Base-by-base conservation (phyloP, 1,140 invertebrate genomes). In the Micrasema longulum region DNA sequence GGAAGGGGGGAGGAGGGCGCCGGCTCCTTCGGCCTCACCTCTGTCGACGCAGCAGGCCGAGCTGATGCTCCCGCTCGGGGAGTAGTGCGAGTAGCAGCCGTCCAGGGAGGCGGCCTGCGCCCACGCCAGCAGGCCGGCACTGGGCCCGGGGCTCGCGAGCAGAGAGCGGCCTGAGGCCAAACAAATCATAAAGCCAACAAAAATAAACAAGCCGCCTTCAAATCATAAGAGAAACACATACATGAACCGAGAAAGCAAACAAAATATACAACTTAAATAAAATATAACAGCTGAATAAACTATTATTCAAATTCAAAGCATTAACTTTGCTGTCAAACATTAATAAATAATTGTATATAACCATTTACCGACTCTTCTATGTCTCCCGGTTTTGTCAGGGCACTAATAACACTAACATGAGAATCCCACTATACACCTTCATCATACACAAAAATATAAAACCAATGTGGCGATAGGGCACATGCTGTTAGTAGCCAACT, bases 61-160 rank as follows among this genome's bases (percentile, higher is more conserved):
- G 31, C 36, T 23, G 23, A 68, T 18, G 36, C 68, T 73, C 47
- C 72, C 72, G 26, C 69, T 76, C 20, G 69, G 68, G 18, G 75
- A 76, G 35, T 50, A 60, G 35, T 69, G 67, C 52, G 57, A 63
- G 69, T 64, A 76, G 64, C 68, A 72, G 26, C 71, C 68, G 41
- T 76, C 74, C 26, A 75, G 48, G 11, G 63, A 71, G 41, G 10
- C 53, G 60, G 48, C 66, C 23, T 76, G 74, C 16, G 70, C 47
- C 71, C 72, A 76, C 71, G 71, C 71, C 72, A 76, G 48, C 22
- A 73, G 66, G n/a, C n/a, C n/a, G n/a, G n/a, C n/a, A 48, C 71
- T 69, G 20, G 87, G 87, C 75, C 88, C 84, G 71, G 85, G 83
- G 77, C 82, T 82, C 16, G 75, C 74, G 47, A 50, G 69, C 47